phyloP scores from a whole-genome alignment of 2,113 vertebrate species.

The Equus przewalskii region DNA sequence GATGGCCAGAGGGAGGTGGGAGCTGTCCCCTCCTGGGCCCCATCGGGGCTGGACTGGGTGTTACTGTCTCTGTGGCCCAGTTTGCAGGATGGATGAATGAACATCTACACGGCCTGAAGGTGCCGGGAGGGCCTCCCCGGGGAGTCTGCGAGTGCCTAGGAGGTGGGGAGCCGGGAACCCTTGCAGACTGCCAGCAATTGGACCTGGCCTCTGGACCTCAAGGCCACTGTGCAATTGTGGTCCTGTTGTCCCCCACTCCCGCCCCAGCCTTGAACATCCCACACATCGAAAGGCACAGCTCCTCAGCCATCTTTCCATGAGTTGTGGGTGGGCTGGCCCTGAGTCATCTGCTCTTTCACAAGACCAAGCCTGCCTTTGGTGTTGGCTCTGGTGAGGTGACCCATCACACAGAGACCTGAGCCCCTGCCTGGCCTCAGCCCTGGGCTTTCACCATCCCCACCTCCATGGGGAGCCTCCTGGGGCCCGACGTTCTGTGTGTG shows the following conservation, averaged over 20 bases:
- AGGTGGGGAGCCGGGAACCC: too few relatives aligned
- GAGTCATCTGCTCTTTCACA: too few relatives aligned
- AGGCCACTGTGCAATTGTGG: not conserved
- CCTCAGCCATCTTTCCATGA: fast-evolving
- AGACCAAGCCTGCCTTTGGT: not conserved
- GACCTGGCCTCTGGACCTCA: not conserved
- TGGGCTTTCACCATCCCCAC: fast-evolving
- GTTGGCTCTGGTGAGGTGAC: not conserved
- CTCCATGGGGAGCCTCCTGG: not conserved
- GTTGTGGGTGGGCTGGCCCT: not conserved
- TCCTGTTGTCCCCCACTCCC: not conserved
- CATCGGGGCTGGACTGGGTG: fast-evolving
- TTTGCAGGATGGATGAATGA: not conserved
- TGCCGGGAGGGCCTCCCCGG: not conserved
- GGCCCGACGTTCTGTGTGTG: fast-evolving
- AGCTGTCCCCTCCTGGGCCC: not conserved
- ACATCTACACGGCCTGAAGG: not conserved
- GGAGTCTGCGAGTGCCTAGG: not conserved
- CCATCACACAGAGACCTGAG: not conserved
- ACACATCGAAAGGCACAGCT: fast-evolving
- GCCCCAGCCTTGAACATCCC: not conserved
- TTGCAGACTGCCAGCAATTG: fast-evolving
- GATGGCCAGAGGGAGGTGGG: not conserved
- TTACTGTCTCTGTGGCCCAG: not conserved
- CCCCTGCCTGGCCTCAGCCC: not conserved